These are phyloP conservation scores for Poecile atricapillus DNA, from an alignment of 2,113 vertebrate species.

Conservation along the genomic window DNA sequence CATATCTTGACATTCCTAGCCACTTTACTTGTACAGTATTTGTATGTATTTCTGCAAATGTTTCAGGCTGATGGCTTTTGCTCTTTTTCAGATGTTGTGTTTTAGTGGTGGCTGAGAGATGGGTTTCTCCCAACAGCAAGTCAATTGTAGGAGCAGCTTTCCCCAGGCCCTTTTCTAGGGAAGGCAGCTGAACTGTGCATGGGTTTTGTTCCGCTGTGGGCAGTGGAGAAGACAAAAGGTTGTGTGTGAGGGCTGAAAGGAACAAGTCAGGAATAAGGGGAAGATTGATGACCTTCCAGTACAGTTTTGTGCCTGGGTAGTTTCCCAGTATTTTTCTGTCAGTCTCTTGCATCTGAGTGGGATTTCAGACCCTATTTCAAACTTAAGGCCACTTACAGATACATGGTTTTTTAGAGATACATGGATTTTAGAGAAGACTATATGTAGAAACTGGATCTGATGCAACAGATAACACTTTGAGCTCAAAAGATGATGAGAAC, in stretches of 20 bases:
- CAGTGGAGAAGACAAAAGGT: conserved; percentile 20
- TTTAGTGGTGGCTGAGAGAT: background rate
- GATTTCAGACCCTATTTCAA: background rate
- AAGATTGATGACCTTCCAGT: conserved; percentile 37
- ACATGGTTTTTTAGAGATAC: rapidly evolving
- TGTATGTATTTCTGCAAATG: background rate
- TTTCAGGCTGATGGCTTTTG: background rate
- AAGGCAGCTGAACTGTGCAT: background rate
- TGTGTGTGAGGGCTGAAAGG: conserved; percentile 5
- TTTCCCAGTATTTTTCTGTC: background rate
- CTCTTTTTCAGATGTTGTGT: background rate
- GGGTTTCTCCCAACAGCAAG: background rate
- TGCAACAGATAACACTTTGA: background rate
- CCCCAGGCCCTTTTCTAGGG: background rate
- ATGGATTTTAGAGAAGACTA: background rate
- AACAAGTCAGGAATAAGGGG: background rate
- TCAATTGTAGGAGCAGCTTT: background rate
- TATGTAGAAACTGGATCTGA: background rate
- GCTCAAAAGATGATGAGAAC: background rate
- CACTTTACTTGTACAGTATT: background rate
- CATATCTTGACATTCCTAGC: background rate
- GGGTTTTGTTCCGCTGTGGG: background rate
- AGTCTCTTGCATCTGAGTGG: background rate
- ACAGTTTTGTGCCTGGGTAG: background rate
- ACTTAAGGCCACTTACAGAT: background rate